These are phyloP conservation scores for Ictidomys tridecemlineatus DNA, from an alignment of 2,113 vertebrate species.

Conservation along the genomic window DNA sequence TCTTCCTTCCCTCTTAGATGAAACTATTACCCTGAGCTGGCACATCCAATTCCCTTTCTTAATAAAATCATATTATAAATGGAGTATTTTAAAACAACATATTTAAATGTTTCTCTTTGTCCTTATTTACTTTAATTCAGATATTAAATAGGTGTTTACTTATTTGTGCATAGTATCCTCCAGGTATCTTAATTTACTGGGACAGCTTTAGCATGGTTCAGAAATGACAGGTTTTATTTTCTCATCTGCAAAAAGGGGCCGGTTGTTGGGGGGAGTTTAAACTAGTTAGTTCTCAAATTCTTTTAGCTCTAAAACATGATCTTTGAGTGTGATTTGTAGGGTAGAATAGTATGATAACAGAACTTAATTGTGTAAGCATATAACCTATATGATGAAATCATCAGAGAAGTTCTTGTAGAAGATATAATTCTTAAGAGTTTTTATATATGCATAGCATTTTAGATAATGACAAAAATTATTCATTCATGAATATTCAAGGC, in stretches of 20 bases:
- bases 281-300: background rate
- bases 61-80: background rate
- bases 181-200: background rate
- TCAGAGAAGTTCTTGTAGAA: background rate
- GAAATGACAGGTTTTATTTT: background rate
- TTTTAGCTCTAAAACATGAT: constrained; percentile 33
- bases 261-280: background rate
- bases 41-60: background rate
- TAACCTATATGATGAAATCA: background rate
- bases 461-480: background rate
- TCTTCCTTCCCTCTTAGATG: background rate
- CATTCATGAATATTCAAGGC: background rate
- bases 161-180: background rate
- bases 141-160: background rate
- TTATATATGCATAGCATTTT: background rate
- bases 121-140: background rate
- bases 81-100: background rate
- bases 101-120: background rate
- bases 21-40: background rate
- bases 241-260: background rate
- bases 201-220: background rate
- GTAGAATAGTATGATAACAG: background rate
- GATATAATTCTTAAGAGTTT: background rate
- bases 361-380: background rate
- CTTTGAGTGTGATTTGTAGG: background rate